Percentiles rank a stretch among this genome's conserved stretches.
These are phyloP conservation scores for Onychostoma macrolepis DNA, from an alignment of 2,113 vertebrate species.

Conservation along the genomic window DNA sequence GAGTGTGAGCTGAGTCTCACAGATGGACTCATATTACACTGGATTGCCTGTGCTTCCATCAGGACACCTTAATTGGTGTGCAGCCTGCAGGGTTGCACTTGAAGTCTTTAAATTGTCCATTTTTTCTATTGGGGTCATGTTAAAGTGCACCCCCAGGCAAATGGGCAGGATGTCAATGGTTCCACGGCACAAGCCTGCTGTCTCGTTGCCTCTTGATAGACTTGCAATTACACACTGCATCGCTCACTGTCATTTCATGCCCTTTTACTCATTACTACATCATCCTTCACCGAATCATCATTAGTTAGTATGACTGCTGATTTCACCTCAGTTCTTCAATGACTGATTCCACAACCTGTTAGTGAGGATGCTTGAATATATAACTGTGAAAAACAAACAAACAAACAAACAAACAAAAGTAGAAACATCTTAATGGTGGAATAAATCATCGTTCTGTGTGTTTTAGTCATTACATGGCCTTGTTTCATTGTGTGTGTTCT, in stretches of 20 bases:
- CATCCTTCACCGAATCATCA: slow-evolving; percentile 49
- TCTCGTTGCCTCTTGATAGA: slow-evolving; percentile 66
- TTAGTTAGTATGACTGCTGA: slow-evolving; percentile 50
- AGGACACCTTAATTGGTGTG: slow-evolving; percentile 60
- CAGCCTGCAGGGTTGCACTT: slow-evolving; percentile 63
- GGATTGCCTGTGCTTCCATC: slow-evolving; percentile 57
- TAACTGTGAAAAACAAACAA: background rate
- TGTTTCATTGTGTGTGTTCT: slow-evolving; percentile 45
- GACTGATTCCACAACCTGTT: background rate
- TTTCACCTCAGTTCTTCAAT: background rate
- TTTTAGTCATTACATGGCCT: slow-evolving; percentile 7
- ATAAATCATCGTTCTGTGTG: background rate
- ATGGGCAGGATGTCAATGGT: slow-evolving; percentile 53
- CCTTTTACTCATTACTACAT: slow-evolving; percentile 46
- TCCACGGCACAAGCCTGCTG: slow-evolving; percentile 49
- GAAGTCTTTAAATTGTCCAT: slow-evolving; percentile 66
- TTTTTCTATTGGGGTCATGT: slow-evolving; percentile 59
- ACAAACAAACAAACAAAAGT: no score
- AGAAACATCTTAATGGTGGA: background rate
- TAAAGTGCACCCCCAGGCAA: slow-evolving; percentile 62
- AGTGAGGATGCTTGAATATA: background rate
- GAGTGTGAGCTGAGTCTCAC: background rate
- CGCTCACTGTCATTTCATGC: slow-evolving; percentile 58
- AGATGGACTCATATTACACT: slow-evolving; percentile 32
- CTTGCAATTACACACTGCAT: slow-evolving; percentile 69